A percentile compares a stretch with the other conserved stretches of the same genome.
Conservation (phyloP, 2,888 invertebrate species). For the Lypha dubia region DNA sequence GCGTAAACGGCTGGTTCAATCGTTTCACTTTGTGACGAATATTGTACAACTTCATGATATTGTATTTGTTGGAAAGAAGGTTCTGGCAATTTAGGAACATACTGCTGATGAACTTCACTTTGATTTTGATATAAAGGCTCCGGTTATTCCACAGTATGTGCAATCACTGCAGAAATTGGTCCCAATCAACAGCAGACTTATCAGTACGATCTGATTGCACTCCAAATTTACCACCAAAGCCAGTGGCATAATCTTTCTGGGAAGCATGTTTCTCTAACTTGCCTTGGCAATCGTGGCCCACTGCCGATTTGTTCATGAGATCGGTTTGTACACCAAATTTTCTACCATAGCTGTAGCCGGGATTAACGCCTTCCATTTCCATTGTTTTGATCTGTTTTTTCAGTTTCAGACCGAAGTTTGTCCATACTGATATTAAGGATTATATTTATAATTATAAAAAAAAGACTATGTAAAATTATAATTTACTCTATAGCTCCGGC, state of each 20-base stretch:
- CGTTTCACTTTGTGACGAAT: slow-evolving; percentile 38
- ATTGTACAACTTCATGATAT: slow-evolving; percentile 37
- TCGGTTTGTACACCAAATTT: slow-evolving; percentile 93
- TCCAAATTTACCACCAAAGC: slow-evolving; percentile 92
- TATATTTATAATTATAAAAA: too few relatives aligned
- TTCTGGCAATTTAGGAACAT: slow-evolving; percentile 54
- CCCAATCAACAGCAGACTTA: slow-evolving; percentile 91
- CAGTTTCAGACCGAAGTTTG: slow-evolving; percentile 91
- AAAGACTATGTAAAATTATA: too few relatives aligned
- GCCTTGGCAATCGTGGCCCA: slow-evolving; percentile 93
- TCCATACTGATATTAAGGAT: slow-evolving; percentile 89
- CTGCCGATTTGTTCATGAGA: slow-evolving; percentile 92
- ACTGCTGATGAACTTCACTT: slow-evolving; percentile 75
- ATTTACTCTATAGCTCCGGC: slow-evolving; percentile 93
- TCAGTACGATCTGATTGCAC: slow-evolving; percentile 91
- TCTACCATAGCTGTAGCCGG: slow-evolving; percentile 91
- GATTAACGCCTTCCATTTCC: slow-evolving; percentile 88
- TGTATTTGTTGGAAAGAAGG: slow-evolving; percentile 41
- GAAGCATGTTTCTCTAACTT: slow-evolving; percentile 91
- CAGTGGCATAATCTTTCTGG: slow-evolving; percentile 88
- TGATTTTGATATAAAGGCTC: slow-evolving; percentile 81
- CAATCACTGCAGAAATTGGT: slow-evolving; percentile 82
- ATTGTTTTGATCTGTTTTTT: slow-evolving; percentile 89
- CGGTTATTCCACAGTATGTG: slow-evolving; percentile 44
- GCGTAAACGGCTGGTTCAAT: slow-evolving; percentile 81